Conservation (phyloP, 2,113 vertebrate species). For the Willisornis vidua region DNA sequence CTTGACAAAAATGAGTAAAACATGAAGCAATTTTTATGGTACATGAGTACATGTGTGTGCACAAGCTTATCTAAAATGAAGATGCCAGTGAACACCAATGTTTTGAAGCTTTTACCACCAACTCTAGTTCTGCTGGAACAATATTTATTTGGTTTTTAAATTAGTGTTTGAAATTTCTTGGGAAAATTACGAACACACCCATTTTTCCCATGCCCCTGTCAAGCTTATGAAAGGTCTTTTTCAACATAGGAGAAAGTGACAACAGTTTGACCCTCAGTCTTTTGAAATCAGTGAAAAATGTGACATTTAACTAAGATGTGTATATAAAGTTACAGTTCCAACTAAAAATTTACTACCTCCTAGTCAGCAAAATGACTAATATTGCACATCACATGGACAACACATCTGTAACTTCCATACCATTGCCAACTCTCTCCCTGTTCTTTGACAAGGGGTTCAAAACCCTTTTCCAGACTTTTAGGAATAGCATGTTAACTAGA, state of each 20-base stretch:
- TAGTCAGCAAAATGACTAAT: neutral
- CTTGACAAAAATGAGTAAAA: neutral
- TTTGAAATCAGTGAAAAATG: neutral
- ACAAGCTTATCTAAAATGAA: neutral
- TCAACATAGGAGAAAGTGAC: neutral
- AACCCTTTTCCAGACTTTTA: neutral
- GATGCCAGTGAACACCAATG: neutral
- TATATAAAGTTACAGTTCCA: neutral
- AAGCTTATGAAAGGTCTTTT: neutral
- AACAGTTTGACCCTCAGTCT: neutral
- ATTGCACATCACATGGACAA: accelerated
- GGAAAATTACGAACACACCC: neutral
- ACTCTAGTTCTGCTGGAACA: neutral
- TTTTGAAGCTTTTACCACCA: neutral
- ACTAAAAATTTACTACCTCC: neutral
- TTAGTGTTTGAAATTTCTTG: neutral
- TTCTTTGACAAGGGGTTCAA: neutral
- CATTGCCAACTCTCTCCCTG: neutral
- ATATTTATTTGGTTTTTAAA: neutral
- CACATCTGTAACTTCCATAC: neutral
- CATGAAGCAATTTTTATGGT: neutral
- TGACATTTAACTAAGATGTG: neutral
- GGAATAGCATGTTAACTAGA: neutral
- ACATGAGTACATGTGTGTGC: accelerated
- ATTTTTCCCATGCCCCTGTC: neutral